phyloP scores from a whole-genome alignment of 2,888 invertebrate species.

The Dromius quadrimaculatus region DNA sequence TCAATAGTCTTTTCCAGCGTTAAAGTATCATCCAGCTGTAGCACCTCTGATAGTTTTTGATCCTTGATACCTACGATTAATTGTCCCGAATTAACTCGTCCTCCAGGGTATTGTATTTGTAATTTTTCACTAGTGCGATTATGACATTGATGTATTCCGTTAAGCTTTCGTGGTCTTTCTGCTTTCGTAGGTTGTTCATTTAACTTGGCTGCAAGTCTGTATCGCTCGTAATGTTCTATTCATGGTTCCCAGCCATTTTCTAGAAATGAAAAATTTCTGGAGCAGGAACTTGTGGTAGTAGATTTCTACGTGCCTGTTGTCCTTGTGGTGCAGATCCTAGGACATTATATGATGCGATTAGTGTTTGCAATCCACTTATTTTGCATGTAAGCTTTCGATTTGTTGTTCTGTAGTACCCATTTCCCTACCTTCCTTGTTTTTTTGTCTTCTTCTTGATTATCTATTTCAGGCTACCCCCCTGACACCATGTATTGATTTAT shows the following conservation, averaged over 20 bases:
- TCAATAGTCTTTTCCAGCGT: slow-evolving; percentile 55
- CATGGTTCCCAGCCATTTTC: not conserved
- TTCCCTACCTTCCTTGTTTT: not conserved
- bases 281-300: not conserved
- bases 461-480: too few relatives aligned
- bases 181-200: not conserved
- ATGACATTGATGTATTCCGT: not conserved
- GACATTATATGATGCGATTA: not conserved
- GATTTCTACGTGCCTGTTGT: not conserved
- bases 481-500: slow-evolving; percentile 53
- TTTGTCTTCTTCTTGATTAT: not conserved
- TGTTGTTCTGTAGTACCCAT: not conserved
- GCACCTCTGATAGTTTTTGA: slow-evolving; percentile 53
- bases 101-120: slow-evolving; percentile 54
- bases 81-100: slow-evolving; percentile 57
- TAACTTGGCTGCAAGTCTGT: not conserved
- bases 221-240: not conserved
- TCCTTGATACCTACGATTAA: slow-evolving; percentile 57
- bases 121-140: slow-evolving; percentile 53
- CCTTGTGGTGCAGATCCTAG: not conserved
- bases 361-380: not conserved
- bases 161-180: not conserved
- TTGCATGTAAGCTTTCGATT: not conserved
- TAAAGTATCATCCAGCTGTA: slow-evolving; percentile 54
- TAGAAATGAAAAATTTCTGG: not conserved